Percentiles rank a stretch among this genome's conserved stretches.
These are phyloP conservation scores for Centruroides sculpturatus DNA, from an alignment of 1,140 invertebrate species.

Conservation along the genomic window DNA sequence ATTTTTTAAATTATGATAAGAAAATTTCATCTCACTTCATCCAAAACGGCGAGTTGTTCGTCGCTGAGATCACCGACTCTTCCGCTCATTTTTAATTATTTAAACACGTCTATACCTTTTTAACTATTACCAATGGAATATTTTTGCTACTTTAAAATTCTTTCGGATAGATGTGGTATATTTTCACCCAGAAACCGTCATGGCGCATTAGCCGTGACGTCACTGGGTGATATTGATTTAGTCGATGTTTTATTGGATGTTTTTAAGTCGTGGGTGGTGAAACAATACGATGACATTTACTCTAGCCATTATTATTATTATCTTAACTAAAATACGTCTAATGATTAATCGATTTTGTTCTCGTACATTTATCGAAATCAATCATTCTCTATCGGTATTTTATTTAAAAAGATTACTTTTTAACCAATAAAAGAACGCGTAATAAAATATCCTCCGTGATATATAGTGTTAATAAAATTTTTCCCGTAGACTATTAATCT, in stretches of 20 bases:
- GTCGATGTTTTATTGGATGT: neutral
- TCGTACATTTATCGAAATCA: no score
- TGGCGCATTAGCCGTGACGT: neutral
- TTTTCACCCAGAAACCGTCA: constrained; percentile 3
- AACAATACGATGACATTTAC: neutral
- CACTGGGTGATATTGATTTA: neutral
- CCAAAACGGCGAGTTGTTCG: constrained; percentile 11
- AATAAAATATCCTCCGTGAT: no score
- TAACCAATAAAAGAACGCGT: no score
- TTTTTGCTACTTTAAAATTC: neutral
- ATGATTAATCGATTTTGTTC: no score
- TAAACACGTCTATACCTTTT: neutral
- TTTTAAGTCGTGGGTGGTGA: neutral
- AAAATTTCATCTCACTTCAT: constrained; percentile 5
- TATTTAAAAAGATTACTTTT: no score
- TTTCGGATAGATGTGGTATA: neutral
- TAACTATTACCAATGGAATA: neutral
- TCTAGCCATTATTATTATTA: no score
- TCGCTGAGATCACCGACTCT: constrained; percentile 11
- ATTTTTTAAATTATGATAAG: neutral
- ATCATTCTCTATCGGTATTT: no score
- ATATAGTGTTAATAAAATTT: no score
- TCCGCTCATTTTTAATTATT: constrained; percentile 4
- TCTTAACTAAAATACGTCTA: no score
- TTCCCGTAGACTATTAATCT: no score